These are phyloP conservation scores for Crocodylus rhombifer DNA, from an alignment of 2,797 vertebrate genomes.

Conservation along the genomic window DNA sequence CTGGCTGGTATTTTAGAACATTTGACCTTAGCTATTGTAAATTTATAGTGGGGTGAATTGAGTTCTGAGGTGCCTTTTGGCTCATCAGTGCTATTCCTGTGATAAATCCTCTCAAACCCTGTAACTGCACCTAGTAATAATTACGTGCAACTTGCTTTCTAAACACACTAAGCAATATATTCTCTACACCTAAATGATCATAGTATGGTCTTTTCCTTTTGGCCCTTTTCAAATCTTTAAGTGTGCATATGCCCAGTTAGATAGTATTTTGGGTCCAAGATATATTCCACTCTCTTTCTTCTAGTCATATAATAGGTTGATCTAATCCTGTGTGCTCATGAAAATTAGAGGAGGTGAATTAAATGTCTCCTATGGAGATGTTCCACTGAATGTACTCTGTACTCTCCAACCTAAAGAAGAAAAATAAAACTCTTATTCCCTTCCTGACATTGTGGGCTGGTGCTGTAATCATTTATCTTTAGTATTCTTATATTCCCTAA, in stretches of 20 bases:
- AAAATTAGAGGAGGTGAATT: neutral
- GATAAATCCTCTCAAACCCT: conserved; percentile 1
- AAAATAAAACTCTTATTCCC: neutral
- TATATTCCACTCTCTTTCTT: neutral
- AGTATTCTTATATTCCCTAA: neutral
- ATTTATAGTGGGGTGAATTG: neutral
- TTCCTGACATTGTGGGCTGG: neutral
- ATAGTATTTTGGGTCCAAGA: neutral
- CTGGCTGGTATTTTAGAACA: neutral
- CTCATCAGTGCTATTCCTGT: neutral
- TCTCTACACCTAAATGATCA: neutral
- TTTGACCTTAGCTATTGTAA: neutral
- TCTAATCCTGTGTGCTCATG: neutral
- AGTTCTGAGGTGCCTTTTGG: neutral
- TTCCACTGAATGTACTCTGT: too few species aligned
- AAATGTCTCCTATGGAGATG: neutral
- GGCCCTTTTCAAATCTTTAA: neutral
- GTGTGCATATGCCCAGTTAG: accelerated
- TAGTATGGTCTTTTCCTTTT: neutral
- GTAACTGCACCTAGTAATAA: neutral
- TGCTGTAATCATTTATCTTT: neutral
- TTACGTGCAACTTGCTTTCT: too few species aligned
- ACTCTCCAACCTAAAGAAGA: neutral
- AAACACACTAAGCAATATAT: neutral
- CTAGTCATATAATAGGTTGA: neutral